Percentiles rank a stretch among this genome's conserved stretches.
Evolutionary conservation across 2,888 invertebrate species (phyloP).

Genomic region (Amphiduros pacificus): DNA sequence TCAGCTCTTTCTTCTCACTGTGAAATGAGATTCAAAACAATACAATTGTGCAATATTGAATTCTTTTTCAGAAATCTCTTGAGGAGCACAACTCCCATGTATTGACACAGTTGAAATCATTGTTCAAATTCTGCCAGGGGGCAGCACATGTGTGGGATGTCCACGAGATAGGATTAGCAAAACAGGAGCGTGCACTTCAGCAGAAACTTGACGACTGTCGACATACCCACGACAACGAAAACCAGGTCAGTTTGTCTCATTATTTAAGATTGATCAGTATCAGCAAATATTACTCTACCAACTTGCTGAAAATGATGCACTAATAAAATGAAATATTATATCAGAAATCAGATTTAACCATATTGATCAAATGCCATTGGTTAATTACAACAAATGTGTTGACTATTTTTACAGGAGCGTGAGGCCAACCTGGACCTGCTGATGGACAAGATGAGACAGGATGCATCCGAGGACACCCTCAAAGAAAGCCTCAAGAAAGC

Average conservation of each 20-base stretch:
- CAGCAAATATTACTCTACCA: too few relatives aligned
- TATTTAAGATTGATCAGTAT: too few relatives aligned
- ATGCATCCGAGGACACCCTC: slow-evolving; percentile 48
- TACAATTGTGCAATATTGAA: too few relatives aligned
- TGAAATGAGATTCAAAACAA: too few relatives aligned
- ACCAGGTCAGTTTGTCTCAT: slow-evolving; percentile 57
- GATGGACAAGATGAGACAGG: slow-evolving; percentile 58
- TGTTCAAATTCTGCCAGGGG: slow-evolving; percentile 57
- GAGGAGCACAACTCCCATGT: slow-evolving; percentile 45
- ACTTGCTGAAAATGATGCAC: too few relatives aligned
- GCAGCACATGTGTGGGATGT: slow-evolving; percentile 57
- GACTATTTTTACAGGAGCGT: slow-evolving; percentile 40
- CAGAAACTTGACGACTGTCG: slow-evolving; percentile 54
- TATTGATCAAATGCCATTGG: too few relatives aligned
- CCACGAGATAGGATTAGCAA: slow-evolving; percentile 56
- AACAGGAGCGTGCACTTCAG: slow-evolving; percentile 54
- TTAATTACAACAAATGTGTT: too few relatives aligned
- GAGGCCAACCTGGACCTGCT: slow-evolving; percentile 56
- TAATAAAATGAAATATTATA: too few relatives aligned
- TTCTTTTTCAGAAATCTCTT: slow-evolving; percentile 41
- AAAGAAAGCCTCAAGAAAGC: slow-evolving; percentile 49
- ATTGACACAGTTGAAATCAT: slow-evolving; percentile 42
- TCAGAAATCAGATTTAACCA: too few relatives aligned
- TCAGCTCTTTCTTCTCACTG: neutral
- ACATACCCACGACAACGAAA: slow-evolving; percentile 52